These are phyloP conservation scores for Lanistes nyassanus DNA, from an alignment of 1,140 invertebrate species.

Conservation along the genomic window DNA sequence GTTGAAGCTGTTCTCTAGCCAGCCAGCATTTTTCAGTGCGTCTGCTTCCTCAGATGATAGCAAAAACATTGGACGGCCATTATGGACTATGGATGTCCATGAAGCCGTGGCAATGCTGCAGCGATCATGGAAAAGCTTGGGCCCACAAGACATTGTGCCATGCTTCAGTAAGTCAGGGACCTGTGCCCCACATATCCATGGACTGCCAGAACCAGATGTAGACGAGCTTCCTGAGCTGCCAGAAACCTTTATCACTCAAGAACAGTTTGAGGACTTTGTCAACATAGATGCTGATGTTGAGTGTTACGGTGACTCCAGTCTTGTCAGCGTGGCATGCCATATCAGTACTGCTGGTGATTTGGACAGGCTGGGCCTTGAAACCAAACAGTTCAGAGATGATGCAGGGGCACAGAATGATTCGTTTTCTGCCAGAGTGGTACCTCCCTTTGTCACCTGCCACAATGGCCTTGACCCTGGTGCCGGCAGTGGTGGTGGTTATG, in stretches of 20 bases:
- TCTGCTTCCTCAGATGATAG: neutral
- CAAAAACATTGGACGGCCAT: no score
- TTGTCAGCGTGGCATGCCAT: conserved; percentile 15
- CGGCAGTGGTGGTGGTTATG: no score
- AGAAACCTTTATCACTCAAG: conserved; percentile 4
- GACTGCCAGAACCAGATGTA: conserved; percentile 1
- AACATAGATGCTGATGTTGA: conserved; percentile 17
- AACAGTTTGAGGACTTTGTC: conserved; percentile 22
- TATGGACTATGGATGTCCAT: neutral
- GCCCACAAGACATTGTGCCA: conserved; percentile 19
- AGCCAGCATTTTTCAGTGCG: neutral
- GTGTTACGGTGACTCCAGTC: conserved; percentile 2
- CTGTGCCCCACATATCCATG: conserved; percentile 19
- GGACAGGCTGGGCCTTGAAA: no score
- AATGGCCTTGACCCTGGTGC: no score
- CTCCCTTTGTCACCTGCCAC: no score
- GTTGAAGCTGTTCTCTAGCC: conserved; percentile 1
- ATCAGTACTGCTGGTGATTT: no score
- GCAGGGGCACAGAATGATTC: no score
- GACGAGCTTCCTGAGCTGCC: conserved; percentile 18
- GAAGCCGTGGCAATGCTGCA: conserved; percentile 22
- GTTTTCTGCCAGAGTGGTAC: no score
- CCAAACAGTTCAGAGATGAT: no score
- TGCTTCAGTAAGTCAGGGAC: conserved; percentile 20
- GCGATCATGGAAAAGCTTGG: conserved; percentile 10